phyloP scores from a whole-genome alignment of 2,113 vertebrate genomes.

The Pluvianellus socialis region DNA sequence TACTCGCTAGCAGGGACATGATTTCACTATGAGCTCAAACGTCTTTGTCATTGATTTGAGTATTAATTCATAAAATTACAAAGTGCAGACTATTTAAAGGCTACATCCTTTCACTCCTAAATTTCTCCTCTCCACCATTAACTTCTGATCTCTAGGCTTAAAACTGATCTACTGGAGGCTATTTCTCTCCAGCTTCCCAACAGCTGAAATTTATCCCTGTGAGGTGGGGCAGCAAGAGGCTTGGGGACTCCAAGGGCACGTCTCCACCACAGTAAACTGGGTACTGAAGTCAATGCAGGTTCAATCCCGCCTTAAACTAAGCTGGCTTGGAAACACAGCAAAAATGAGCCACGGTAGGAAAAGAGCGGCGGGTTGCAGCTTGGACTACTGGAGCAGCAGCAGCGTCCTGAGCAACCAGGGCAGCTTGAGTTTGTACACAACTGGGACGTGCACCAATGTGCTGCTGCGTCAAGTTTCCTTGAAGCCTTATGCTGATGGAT shows the following conservation, averaged over 20 bases:
- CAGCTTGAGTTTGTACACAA: background rate
- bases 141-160: background rate
- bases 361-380: background rate
- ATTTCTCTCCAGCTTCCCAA: background rate
- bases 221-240: background rate
- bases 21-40: background rate
- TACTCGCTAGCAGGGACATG: background rate
- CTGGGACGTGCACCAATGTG: background rate
- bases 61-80: background rate
- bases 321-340: background rate
- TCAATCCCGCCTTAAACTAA: background rate
- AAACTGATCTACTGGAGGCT: background rate
- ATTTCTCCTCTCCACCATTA: background rate
- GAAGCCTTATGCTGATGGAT: background rate
- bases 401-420: background rate
- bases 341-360: fast-evolving
- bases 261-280: background rate
- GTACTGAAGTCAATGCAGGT: background rate
- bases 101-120: background rate
- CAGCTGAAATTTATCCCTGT: background rate
- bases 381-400: background rate
- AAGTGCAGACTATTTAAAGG: background rate
- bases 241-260: background rate
- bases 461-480: background rate
- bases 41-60: background rate